Percentiles rank a stretch among this genome's conserved stretches.
These are phyloP conservation scores for Sebastes fasciatus DNA, from an alignment of 2,113 vertebrate species.

Conservation along the genomic window DNA sequence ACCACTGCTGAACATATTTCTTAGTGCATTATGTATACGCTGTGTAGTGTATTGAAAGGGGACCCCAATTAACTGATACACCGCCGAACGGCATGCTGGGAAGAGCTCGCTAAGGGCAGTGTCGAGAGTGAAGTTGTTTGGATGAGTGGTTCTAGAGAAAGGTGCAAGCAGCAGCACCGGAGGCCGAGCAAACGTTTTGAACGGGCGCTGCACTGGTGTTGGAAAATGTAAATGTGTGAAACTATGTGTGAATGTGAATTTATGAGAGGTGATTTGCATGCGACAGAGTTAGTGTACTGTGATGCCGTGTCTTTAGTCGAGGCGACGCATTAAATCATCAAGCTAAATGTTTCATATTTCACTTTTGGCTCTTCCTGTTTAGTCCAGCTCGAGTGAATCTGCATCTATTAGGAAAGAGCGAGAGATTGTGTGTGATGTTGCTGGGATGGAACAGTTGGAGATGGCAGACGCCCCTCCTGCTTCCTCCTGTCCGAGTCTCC, in stretches of 20 bases:
- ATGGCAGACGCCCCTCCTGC: conserved; percentile 71
- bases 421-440: conserved; percentile 46
- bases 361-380: conserved; percentile 49
- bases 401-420: conserved; percentile 40
- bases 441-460: conserved; percentile 73
- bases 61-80: neutral
- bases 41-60: too few relatives aligned
- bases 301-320: conserved; percentile 31
- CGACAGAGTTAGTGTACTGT: conserved; percentile 27
- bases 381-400: conserved; percentile 39
- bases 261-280: conserved; percentile 18
- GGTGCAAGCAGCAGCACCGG: neutral
- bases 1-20: too few relatives aligned
- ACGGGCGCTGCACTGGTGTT: neutral
- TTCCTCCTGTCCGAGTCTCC: conserved; percentile 69
- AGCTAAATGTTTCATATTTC: conserved; percentile 58
- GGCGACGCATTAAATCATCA: conserved; percentile 54
- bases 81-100: neutral
- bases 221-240: conserved; percentile 38
- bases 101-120: neutral
- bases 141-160: neutral
- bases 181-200: neutral
- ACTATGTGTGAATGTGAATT: conserved; percentile 16
- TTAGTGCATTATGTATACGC: too few relatives aligned
- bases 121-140: neutral